These are phyloP conservation scores for Erpobdella octoculata DNA, from an alignment of 2,888 invertebrate species.

Conservation along the genomic window DNA sequence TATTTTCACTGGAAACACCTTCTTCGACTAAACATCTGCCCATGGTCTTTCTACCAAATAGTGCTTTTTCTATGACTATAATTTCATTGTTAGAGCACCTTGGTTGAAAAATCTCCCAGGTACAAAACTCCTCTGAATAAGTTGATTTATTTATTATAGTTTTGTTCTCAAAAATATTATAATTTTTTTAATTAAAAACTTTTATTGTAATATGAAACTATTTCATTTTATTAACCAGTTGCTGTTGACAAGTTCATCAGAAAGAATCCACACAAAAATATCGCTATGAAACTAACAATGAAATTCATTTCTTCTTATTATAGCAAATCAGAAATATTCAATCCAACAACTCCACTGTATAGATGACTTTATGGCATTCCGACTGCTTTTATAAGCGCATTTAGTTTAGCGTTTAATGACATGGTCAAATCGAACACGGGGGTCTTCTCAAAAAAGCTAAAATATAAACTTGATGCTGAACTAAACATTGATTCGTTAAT, in stretches of 20 bases:
- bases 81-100: conserved; percentile 16
- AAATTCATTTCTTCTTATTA: too few relatives aligned
- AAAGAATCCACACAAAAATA: too few relatives aligned
- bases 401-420: too few relatives aligned
- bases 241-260: too few relatives aligned
- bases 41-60: conserved; percentile 11
- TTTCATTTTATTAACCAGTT: neutral
- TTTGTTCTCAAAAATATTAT: neutral
- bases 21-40: conserved; percentile 16
- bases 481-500: too few relatives aligned
- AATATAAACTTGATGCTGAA: too few relatives aligned
- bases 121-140: conserved; percentile 10
- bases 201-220: neutral
- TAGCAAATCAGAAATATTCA: too few relatives aligned
- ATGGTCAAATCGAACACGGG: too few relatives aligned
- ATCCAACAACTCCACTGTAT: too few relatives aligned
- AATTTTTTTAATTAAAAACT: neutral
- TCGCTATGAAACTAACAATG: too few relatives aligned
- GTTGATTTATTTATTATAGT: neutral
- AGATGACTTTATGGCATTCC: too few relatives aligned
- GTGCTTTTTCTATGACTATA: conserved; percentile 11
- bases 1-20: neutral
- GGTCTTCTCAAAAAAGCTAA: conserved; percentile 1
- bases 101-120: conserved; percentile 20
- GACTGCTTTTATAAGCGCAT: too few relatives aligned